Conservation (phyloP, 2,888 invertebrate genomes). For the Belgica antarctica region DNA sequence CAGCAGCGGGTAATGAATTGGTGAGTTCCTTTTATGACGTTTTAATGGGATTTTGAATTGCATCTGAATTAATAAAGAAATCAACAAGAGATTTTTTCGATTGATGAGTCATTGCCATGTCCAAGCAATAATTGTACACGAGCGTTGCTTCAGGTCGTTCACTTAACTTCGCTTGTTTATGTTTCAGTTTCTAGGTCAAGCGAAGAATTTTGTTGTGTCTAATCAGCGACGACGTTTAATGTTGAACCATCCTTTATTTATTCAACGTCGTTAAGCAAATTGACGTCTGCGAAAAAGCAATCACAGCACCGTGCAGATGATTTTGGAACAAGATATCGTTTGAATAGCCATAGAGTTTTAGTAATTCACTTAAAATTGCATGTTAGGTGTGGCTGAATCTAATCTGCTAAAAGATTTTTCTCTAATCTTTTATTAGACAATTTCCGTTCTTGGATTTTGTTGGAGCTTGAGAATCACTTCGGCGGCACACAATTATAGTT, state of each 20-base stretch:
- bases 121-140: not conserved
- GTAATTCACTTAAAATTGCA: slow-evolving; percentile 13
- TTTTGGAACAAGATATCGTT: slow-evolving; percentile 9
- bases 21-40: not conserved
- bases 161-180: not conserved
- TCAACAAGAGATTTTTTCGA: slow-evolving; percentile 16
- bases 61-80: slow-evolving; percentile 12
- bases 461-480: not conserved
- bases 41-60: not conserved
- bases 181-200: slow-evolving; percentile 12
- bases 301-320: not conserved
- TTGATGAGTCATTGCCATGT: not conserved
- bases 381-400: slow-evolving; percentile 19
- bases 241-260: slow-evolving; percentile 8
- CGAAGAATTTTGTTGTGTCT: not conserved
- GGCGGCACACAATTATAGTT: not conserved
- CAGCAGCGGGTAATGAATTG: not conserved
- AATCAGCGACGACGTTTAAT: slow-evolving; percentile 3
- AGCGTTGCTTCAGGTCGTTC: not conserved
- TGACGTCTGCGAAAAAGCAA: not conserved
- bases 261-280: not conserved
- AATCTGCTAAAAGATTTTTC: not conserved
- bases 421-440: not conserved
- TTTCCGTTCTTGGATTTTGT: not conserved
- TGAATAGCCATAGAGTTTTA: not conserved